phyloP scores from a whole-genome alignment of 2,888 invertebrate genomes.

The Oeneis ivallda region DNA sequence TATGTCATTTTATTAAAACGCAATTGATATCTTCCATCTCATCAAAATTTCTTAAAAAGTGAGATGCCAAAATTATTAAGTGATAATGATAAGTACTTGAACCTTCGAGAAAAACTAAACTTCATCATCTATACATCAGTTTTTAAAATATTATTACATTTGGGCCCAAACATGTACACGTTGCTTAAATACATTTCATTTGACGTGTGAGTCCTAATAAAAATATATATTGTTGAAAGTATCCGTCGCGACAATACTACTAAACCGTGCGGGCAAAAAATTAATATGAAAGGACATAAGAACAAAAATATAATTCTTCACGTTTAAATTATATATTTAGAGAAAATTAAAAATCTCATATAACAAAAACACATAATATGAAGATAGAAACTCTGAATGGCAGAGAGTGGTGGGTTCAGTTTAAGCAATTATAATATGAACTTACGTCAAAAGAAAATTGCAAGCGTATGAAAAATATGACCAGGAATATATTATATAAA shows the following conservation, averaged over 20 bases:
- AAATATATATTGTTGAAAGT: conserved; percentile 1
- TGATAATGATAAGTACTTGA: too few relatives aligned
- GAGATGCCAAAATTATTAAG: too few relatives aligned
- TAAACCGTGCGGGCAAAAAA: conserved; percentile 14
- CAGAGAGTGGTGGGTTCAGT: conserved; percentile 63
- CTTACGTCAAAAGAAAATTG: conserved; percentile 8
- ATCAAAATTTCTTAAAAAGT: too few relatives aligned
- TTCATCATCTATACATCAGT: too few relatives aligned
- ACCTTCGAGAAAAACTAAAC: too few relatives aligned
- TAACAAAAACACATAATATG: conserved; percentile 39
- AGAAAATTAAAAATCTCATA: conserved; percentile 46
- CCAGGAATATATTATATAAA: conserved; percentile 41
- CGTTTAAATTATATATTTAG: conserved; percentile 37
- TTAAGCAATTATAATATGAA: conserved; percentile 31
- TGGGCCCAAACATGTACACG: too few relatives aligned
- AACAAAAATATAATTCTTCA: conserved; percentile 16
- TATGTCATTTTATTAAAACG: too few relatives aligned
- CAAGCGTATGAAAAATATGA: conserved; percentile 30
- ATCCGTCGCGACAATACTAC: not conserved
- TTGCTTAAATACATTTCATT: too few relatives aligned
- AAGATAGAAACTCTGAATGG: conserved; percentile 61
- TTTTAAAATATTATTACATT: too few relatives aligned
- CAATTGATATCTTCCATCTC: too few relatives aligned
- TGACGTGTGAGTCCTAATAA: not conserved
- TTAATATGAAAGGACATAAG: conserved; percentile 15